Evolutionary conservation across 2,888 invertebrate genomes (phyloP).

Genomic region (Eumerus sabulonum): DNA sequence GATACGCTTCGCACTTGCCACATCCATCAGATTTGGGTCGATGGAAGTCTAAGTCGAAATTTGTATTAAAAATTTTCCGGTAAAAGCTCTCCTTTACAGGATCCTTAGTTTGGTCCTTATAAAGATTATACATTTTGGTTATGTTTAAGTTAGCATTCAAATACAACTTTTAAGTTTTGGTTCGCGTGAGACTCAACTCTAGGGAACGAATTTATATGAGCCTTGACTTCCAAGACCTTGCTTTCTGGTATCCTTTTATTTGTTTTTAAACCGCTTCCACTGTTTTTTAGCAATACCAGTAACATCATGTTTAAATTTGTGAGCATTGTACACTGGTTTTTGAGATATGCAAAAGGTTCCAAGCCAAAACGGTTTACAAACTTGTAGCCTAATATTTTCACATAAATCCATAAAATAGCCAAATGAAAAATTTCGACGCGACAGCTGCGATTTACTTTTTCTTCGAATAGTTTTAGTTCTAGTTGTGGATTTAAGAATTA

Average conservation of each 20-base stretch:
- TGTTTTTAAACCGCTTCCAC: too few species aligned
- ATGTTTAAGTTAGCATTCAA: not conserved
- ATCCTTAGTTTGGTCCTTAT: not conserved
- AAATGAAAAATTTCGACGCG: conserved; percentile 2
- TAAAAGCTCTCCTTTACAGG: not conserved
- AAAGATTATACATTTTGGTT: not conserved
- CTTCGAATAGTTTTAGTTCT: too few species aligned
- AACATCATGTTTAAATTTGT: too few species aligned
- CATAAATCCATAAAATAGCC: conserved; percentile 16
- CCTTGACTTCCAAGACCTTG: not conserved
- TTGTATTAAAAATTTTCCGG: not conserved
- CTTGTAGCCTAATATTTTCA: conserved; percentile 19
- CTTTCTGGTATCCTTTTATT: not conserved
- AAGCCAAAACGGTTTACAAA: conserved; percentile 32
- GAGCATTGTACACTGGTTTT: too few species aligned
- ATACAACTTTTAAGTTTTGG: not conserved
- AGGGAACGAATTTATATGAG: too few species aligned
- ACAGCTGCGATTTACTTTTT: too few species aligned
- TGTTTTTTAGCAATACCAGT: too few species aligned
- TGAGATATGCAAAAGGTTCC: too few species aligned
- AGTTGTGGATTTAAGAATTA: too few species aligned
- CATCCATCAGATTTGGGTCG: too few species aligned
- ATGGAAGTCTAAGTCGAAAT: not conserved
- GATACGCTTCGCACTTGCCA: too few species aligned
- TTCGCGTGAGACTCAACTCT: conserved; percentile 4